A percentile compares a stretch with the other conserved stretches of the same genome.
Evolutionary conservation across 2,888 invertebrate genomes (phyloP).

Genomic region (Drosophila falleni): DNA sequence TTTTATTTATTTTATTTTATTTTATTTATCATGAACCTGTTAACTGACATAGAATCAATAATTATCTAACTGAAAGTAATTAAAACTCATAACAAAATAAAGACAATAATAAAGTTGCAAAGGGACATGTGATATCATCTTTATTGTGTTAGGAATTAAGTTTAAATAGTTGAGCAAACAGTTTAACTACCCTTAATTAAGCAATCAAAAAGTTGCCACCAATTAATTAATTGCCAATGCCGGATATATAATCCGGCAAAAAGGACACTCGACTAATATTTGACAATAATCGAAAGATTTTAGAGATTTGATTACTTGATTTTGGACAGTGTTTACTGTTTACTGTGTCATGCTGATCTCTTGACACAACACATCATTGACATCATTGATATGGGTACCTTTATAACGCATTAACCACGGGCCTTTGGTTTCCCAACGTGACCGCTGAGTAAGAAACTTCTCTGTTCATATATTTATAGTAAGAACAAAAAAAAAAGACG

Average conservation of each 20-base stretch:
- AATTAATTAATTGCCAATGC: slow-evolving; percentile 38
- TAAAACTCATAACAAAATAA: slow-evolving; percentile 11
- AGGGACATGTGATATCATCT: no score
- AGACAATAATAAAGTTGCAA: background rate
- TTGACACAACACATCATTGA: background rate
- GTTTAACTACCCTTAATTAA: slow-evolving; percentile 18
- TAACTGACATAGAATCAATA: slow-evolving; percentile 17
- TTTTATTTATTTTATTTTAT: no score
- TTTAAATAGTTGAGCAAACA: slow-evolving; percentile 20
- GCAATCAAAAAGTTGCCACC: slow-evolving; percentile 1
- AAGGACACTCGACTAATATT: slow-evolving; percentile 28
- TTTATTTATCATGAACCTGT: no score
- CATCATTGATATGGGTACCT: slow-evolving; percentile 44
- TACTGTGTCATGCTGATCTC: slow-evolving; percentile 13
- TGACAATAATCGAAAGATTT: slow-evolving; percentile 13
- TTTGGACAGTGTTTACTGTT: background rate
- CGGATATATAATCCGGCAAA: slow-evolving; percentile 21
- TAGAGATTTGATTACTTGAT: slow-evolving; percentile 11
- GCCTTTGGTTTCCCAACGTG: background rate
- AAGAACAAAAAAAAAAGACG: slow-evolving; percentile 12
- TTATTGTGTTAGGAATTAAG: background rate
- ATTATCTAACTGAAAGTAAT: slow-evolving; percentile 12
- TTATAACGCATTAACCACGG: slow-evolving; percentile 25
- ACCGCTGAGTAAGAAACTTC: slow-evolving; percentile 14
- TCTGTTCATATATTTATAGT: slow-evolving; percentile 23